Conservation (phyloP, 2,888 invertebrate species). For the Pachycephus smyrnensis region DNA sequence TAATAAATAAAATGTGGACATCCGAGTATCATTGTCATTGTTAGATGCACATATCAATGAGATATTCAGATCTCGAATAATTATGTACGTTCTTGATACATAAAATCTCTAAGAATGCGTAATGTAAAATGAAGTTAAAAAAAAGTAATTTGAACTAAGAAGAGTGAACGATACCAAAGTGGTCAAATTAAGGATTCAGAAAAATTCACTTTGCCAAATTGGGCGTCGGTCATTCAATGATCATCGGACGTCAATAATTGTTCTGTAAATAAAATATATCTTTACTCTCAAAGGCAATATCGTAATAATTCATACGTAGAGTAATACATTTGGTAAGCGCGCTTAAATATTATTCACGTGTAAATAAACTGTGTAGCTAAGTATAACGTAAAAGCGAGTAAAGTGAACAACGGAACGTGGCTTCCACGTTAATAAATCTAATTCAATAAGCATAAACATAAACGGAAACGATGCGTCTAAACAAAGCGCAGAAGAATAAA, state of each 20-base stretch:
- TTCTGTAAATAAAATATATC: slow-evolving; percentile 36
- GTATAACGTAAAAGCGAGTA: background rate
- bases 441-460: background rate
- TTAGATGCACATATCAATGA: background rate
- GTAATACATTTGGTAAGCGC: background rate
- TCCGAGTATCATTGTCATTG: slow-evolving; percentile 20
- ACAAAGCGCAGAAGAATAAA: too few species aligned
- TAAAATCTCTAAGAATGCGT: background rate
- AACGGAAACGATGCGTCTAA: background rate
- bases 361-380: background rate
- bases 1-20: slow-evolving; percentile 21
- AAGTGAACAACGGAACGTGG: background rate
- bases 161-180: background rate
- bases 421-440: background rate
- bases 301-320: slow-evolving; percentile 23
- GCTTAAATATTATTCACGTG: background rate
- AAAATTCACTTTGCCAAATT: background rate
- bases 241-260: slow-evolving; percentile 16
- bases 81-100: background rate
- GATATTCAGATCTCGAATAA: background rate
- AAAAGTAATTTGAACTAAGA: background rate
- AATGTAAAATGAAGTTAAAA: background rate
- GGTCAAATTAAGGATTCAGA: background rate
- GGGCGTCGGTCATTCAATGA: background rate
- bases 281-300: slow-evolving; percentile 33